Evolutionary conservation across 2,797 vertebrate species (phyloP).

Genomic region (Benthosema pterotum): DNA sequence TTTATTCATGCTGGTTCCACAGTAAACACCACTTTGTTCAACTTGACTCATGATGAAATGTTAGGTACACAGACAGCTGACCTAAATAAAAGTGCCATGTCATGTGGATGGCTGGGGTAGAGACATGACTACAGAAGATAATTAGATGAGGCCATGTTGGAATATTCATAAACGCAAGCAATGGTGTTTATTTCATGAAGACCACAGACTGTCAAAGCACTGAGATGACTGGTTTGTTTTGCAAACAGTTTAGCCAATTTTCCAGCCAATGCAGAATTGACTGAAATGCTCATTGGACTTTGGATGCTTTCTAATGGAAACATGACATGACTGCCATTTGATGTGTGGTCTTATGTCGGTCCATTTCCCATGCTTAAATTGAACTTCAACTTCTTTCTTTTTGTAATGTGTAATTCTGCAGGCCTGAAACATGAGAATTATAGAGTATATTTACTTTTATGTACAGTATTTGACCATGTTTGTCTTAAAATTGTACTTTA

Average conservation of each 20-base stretch:
- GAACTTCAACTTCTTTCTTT: slow-evolving; percentile 50
- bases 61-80: slow-evolving; percentile 12
- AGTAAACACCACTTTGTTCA: slow-evolving; percentile 58
- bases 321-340: slow-evolving; percentile 39
- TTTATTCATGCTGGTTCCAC: slow-evolving; percentile 46
- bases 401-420: slow-evolving; percentile 36
- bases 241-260: slow-evolving; percentile 24
- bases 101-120: slow-evolving; percentile 7
- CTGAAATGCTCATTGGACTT: slow-evolving; percentile 29
- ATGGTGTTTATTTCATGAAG: slow-evolving; percentile 51
- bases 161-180: slow-evolving; percentile 14
- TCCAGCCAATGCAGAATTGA: slow-evolving; percentile 5
- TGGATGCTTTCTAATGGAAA: slow-evolving; percentile 33
- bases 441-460: slow-evolving; percentile 58
- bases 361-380: slow-evolving; percentile 64
- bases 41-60: slow-evolving; percentile 40
- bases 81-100: slow-evolving; percentile 14
- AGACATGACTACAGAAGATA: slow-evolving; percentile 11
- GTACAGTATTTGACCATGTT: slow-evolving; percentile 50
- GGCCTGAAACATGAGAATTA: slow-evolving; percentile 31
- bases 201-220: slow-evolving; percentile 65
- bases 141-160: slow-evolving; percentile 1
- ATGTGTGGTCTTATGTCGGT: slow-evolving; percentile 46
- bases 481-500: slow-evolving; percentile 52
- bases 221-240: slow-evolving; percentile 33